Base-by-base conservation (phyloP, 2,797 vertebrate species). In the Galaxias olidus region DNA sequence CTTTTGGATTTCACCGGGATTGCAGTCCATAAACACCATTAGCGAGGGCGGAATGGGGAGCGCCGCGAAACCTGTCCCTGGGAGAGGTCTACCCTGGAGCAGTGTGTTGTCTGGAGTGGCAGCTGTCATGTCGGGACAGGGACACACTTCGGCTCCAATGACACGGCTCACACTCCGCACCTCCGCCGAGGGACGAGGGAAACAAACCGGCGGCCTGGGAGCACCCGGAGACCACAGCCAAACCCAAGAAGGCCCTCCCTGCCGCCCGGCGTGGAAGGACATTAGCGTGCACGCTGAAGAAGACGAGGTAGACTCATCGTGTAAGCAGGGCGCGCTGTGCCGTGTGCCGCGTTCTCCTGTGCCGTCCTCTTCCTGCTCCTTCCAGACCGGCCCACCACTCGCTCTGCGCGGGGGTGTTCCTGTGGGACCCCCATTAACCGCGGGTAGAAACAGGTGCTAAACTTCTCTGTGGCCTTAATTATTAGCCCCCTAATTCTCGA, bases 381-480 rank as follows among this genome's bases (percentile, higher is more conserved):
- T 67, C 76, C 78, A 14, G 69, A 75, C 64, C 70, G 63, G 69
- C 59, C 73, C 68, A 71, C 59, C 64, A 66, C 65, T 62, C 65
- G 42, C 46, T 65, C 40, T 52, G 59, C 14, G 10, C n/a, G 12
- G 19, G 49, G 65, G 54, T 51, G 55, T 61, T 78, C 67, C 63
- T 49, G 61, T 76, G 60, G 65, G 61, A 82, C 76, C 65, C 79
- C 76, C 71, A 84, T 87, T 85, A 88, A 83, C 78, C 82, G 76
- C 74, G 57, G 75, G 79, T 65, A 68, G 66, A 86, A 89, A 87
- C 87, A 91, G 89, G 87, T 91, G 87, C 81, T 91, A 87, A 90
- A 89, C 85, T 86, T 89, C 87, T 68, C 70, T 82, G 30, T 30
- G 72, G 77, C 78, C 88, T 90, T 90, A 89, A 92, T 93, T 92